phyloP scores from a whole-genome alignment of 2,113 vertebrate genomes.

The Manacus vitellinus region DNA sequence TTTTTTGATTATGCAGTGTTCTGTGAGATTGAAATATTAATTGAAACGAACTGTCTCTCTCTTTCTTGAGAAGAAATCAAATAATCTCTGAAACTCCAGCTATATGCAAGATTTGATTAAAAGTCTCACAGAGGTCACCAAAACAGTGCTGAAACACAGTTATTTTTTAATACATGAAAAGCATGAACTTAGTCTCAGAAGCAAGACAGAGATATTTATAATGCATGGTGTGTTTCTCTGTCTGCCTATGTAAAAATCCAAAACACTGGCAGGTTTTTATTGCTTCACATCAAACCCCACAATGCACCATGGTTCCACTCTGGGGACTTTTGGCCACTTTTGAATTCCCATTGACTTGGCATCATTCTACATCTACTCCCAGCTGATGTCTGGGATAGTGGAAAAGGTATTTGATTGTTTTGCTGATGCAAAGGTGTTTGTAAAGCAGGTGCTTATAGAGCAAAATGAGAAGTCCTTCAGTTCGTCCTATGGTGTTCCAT shows the following conservation, averaged over 20 bases:
- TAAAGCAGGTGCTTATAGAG: neutral
- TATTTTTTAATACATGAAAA: constrained; percentile 24
- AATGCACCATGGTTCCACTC: neutral
- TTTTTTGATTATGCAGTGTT: constrained; percentile 41
- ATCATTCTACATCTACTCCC: neutral
- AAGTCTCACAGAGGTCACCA: constrained; percentile 24
- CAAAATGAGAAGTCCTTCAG: neutral
- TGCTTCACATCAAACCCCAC: neutral
- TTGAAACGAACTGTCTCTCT: constrained; percentile 55
- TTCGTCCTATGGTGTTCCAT: neutral
- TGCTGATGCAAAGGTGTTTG: neutral
- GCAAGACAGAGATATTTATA: neutral
- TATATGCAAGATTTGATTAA: constrained; percentile 57
- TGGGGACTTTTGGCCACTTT: neutral
- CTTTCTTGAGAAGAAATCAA: constrained; percentile 43
- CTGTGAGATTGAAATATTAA: constrained; percentile 57
- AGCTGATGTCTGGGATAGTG: neutral
- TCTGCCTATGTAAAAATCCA: neutral
- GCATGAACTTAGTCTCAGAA: neutral
- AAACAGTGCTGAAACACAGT: neutral
- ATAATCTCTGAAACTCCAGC: constrained; percentile 26
- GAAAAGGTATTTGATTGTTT: neutral
- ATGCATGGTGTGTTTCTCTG: neutral
- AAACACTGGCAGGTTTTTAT: neutral
- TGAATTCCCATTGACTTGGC: neutral